Base-by-base conservation (phyloP, 1,140 invertebrate species). In the Diploscapter pachys region DNA sequence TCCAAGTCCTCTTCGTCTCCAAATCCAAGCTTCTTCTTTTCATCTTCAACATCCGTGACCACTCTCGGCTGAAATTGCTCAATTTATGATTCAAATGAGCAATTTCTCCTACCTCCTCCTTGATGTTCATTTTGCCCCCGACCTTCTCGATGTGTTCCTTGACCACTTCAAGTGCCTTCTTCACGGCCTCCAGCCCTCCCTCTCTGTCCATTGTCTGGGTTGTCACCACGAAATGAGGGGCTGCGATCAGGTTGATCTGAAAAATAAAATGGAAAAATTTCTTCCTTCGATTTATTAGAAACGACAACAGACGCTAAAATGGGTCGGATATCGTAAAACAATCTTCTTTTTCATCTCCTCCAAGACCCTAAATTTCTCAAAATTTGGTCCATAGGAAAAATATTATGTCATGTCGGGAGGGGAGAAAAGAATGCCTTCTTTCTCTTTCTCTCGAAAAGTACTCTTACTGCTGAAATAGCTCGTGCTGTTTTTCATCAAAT, bases 201-300 rank as follows among this genome's bases (percentile, higher is more conserved):
- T 75, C 74, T 86, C 95, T 93, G 86, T 99, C 96, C 57, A 97
- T 92, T 3, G 96, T 98, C 53, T 94, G 93, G 61, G 96, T 98
- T 8, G 96, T 99, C 90, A 99, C 95, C 66, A 99, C 95, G 89
- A 97, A 99, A 78, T 96, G 88, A 59, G 97, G 97, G 62, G 97
- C 96, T 56, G 97, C 96, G 86, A 99, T 98, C 66, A 99, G 88
- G 88, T 99, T 99, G 81, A 99, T 99, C 88, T 89, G 77, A 79
- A 81, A 82, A 55, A 63, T 63, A 52, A 9, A 59, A 56, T 3
- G 31, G 31, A 31, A 31, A 5, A 31, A 31, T 31, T 31, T 31
- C 31, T 31, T 31, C 31, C 31, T 31, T 31, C 31, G 31, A 31
- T 31, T 31, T 31, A 31, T 31, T 31, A 31, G 31, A 31, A 31